These are phyloP conservation scores for Mastomys coucha DNA, from an alignment of 2,113 vertebrate species.

Conservation along the genomic window DNA sequence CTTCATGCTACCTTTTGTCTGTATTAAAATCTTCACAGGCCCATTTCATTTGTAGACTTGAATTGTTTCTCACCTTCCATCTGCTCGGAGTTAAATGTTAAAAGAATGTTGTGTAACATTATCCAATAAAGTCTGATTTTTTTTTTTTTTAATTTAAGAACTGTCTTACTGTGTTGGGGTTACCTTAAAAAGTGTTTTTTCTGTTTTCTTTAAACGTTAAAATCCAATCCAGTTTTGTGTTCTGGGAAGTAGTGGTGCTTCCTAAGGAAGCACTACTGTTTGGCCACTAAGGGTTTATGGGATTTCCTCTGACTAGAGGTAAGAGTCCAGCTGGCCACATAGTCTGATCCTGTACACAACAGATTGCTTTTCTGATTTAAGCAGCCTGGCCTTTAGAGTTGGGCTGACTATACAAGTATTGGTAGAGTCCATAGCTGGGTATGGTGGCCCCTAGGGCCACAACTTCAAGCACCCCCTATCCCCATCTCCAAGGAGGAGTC, in stretches of 20 bases:
- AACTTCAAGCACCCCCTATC: not conserved
- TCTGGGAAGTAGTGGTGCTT: not conserved
- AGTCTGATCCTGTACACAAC: not conserved
- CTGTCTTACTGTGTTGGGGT: constrained; percentile 20
- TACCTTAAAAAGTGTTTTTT: not conserved
- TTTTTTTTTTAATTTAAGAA: constrained; percentile 81
- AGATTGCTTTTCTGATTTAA: not conserved
- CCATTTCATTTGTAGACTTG: constrained; percentile 90
- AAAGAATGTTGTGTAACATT: constrained; percentile 91
- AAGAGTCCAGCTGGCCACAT: not conserved
- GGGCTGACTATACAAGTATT: not conserved
- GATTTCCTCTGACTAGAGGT: not conserved
- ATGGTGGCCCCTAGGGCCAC: not conserved
- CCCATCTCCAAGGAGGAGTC: not conserved
- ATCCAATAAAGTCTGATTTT: constrained; percentile 91
- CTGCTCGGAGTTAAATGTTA: constrained; percentile 90
- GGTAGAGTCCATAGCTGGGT: not conserved
- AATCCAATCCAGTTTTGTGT: not conserved
- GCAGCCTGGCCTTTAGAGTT: not conserved
- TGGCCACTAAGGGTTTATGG: not conserved
- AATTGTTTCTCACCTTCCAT: constrained; percentile 88
- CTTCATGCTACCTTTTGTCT: constrained; percentile 88
- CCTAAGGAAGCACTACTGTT: not conserved
- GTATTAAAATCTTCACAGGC: constrained; percentile 88
- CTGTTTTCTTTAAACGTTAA: not conserved